These are phyloP conservation scores for Ganaspis sp. DNA, from an alignment of 1,140 invertebrate genomes.

Conservation along the genomic window DNA sequence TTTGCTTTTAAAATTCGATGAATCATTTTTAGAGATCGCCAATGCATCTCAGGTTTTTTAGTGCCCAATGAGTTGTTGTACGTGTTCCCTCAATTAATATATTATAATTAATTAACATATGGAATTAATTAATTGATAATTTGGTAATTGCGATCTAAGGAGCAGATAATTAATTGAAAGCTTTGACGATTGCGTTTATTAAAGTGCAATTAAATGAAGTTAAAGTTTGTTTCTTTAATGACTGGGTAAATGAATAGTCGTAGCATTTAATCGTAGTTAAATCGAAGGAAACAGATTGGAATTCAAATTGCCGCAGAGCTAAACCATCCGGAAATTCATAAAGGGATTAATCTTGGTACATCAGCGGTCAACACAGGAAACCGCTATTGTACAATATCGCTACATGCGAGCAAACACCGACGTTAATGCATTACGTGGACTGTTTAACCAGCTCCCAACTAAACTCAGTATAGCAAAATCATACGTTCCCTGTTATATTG, in stretches of 20 bases:
- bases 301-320: conserved; percentile 33
- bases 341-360: conserved; percentile 56
- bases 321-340: conserved; percentile 54
- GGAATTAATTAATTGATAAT: neutral
- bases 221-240: neutral
- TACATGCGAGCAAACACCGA: conserved; percentile 26
- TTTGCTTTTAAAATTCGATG: too few relatives aligned
- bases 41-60: too few relatives aligned
- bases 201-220: neutral
- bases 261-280: conserved; percentile 13
- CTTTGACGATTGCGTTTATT: too few relatives aligned
- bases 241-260: neutral
- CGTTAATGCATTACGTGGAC: conserved; percentile 21
- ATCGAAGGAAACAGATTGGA: conserved; percentile 13
- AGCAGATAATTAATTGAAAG: too few relatives aligned
- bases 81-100: too few relatives aligned
- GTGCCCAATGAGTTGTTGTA: too few relatives aligned
- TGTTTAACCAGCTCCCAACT: conserved; percentile 16
- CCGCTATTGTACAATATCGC: conserved; percentile 29
- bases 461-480: conserved; percentile 18
- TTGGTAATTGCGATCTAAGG: too few relatives aligned
- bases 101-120: too few relatives aligned
- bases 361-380: conserved; percentile 25
- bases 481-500: neutral
- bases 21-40: too few relatives aligned